These are phyloP conservation scores for Calliphora vicina DNA, from an alignment of 1,140 invertebrate genomes.

Conservation along the genomic window DNA sequence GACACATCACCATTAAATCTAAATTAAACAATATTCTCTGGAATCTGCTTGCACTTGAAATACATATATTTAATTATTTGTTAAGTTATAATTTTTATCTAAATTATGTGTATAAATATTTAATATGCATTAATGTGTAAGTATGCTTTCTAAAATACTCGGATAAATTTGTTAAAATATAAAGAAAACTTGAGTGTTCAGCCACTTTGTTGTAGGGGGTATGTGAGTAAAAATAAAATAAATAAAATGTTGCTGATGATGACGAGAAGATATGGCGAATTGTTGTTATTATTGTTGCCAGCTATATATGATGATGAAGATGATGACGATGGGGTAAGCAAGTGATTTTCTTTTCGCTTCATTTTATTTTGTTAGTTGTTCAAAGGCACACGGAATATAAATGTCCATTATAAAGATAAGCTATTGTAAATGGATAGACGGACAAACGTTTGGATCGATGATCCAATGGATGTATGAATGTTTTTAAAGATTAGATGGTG, in stretches of 20 bases:
- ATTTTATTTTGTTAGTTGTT: not conserved
- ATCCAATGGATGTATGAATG: not conserved
- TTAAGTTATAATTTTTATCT: no score
- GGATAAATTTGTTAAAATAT: no score
- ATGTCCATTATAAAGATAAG: not conserved
- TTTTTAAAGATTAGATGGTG: not conserved
- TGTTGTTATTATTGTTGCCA: not conserved
- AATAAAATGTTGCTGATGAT: not conserved
- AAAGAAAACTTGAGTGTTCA: no score
- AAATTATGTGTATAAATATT: no score
- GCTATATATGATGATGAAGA: not conserved
- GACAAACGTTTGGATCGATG: not conserved
- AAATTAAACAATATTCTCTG: no score
- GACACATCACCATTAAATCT: no score
- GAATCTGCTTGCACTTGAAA: no score
- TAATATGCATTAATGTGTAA: no score
- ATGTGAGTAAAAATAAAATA: no score
- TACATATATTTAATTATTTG: no score
- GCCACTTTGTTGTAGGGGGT: no score
- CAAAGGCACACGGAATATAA: constrained; percentile 1
- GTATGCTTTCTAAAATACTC: no score
- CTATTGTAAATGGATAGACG: not conserved
- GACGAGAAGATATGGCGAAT: not conserved
- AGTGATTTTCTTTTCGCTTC: not conserved
- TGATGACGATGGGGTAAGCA: not conserved